Conservation (phyloP, 2,113 vertebrate genomes). For the Tretioscincus oriximinensis region DNA sequence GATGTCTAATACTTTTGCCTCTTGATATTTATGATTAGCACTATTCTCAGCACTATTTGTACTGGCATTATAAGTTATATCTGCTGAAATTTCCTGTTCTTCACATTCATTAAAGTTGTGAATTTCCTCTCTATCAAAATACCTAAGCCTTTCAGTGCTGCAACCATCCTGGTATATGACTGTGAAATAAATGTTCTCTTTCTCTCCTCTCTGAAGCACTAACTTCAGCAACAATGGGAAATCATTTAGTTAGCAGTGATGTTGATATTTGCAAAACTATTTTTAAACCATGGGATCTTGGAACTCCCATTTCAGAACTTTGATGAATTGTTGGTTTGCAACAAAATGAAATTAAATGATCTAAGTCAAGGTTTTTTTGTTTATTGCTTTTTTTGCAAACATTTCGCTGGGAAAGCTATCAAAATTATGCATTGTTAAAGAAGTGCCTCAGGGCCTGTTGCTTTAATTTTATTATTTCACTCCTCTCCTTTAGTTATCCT, state of each 20-base stretch:
- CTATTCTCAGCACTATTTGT: no score
- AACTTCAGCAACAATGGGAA: constrained; percentile 26
- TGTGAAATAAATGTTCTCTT: no score
- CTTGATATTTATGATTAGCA: no score
- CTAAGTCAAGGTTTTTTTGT: constrained; percentile 48
- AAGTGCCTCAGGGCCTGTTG: constrained; percentile 67
- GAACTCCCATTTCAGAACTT: constrained; percentile 53
- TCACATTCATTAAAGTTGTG: no score
- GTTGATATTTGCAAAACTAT: constrained; percentile 55
- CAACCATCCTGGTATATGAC: no score
- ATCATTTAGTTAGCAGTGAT: constrained; percentile 59
- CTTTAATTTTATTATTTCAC: constrained; percentile 68
- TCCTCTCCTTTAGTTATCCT: constrained; percentile 61
- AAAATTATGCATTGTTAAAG: constrained; percentile 72
- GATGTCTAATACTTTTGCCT: no score
- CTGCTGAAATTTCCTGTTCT: no score
- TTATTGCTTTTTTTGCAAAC: constrained; percentile 56
- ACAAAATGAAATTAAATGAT: constrained; percentile 64
- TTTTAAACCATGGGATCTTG: constrained; percentile 50
- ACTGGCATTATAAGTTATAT: no score
- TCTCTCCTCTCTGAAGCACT: constrained; percentile 22
- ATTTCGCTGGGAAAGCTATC: constrained; percentile 66
- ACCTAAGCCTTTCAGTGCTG: no score
- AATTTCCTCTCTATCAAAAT: no score
- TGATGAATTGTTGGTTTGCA: constrained; percentile 54